Conservation (phyloP, 2,888 invertebrate species). For the Tenodera sinensis region DNA sequence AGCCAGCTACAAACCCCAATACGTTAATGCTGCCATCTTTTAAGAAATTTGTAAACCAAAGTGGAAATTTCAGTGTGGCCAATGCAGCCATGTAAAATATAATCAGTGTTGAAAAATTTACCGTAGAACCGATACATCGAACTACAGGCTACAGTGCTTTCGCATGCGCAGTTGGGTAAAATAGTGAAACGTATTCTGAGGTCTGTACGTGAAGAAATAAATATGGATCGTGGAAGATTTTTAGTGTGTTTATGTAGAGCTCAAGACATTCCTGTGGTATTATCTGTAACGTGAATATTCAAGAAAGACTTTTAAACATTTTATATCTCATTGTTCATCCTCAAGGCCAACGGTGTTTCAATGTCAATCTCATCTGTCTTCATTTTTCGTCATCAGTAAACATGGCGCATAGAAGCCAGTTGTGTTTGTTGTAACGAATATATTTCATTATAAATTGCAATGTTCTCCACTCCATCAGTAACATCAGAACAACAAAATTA, state of each 20-base stretch:
- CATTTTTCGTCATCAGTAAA: constrained; percentile 28
- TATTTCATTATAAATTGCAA: constrained; percentile 27
- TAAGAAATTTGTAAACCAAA: not conserved
- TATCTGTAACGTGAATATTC: constrained; percentile 12
- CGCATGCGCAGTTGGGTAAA: constrained; percentile 24
- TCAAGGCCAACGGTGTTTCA: constrained; percentile 24
- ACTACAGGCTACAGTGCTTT: not conserved
- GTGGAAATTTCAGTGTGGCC: not conserved
- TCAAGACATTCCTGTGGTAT: not conserved
- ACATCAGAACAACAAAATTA: constrained; percentile 46
- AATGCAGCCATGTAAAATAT: not conserved
- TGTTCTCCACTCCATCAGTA: constrained; percentile 34
- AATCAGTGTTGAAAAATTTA: not conserved
- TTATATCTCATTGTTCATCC: constrained; percentile 8
- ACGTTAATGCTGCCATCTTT: not conserved
- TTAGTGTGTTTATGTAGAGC: constrained; percentile 17
- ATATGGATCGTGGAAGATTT: constrained; percentile 22
- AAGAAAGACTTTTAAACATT: not conserved
- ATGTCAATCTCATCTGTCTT: constrained; percentile 26
- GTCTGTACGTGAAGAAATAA: constrained; percentile 2
- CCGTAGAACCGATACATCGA: not conserved
- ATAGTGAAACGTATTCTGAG: constrained; percentile 13
- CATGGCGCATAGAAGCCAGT: constrained; percentile 33
- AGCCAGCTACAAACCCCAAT: no score
- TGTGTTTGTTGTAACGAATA: constrained; percentile 25